Evolutionary conservation across 2,888 invertebrate genomes (phyloP), one percentile per base, ranked within the genome.

Genomic region (Zeuzera pyrina): DNA sequence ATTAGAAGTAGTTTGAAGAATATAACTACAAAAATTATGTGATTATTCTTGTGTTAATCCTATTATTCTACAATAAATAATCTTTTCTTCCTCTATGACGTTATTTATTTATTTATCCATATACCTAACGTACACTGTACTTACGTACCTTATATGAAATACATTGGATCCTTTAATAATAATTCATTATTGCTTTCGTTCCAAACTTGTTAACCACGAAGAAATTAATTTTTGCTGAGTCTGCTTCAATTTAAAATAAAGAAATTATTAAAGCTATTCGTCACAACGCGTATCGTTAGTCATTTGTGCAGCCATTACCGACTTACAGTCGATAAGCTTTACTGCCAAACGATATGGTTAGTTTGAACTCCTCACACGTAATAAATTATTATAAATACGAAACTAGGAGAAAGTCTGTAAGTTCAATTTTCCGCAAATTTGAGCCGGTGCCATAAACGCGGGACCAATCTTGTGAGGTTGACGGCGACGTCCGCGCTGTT

Each of bases 361-460:
- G 81, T 83, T 83, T 73, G 69, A 71, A 41, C 52, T 59, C 65
- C 69, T 69, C 66, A 65, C 73, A 72, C 76, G 59, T 73, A 66
- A 69, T 73, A 72, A 77, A 78, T 78, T 78, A 73, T 74, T 69
- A 71, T 77, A 73, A 69, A 71, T 71, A 68, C 63, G 59, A 63
- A 61, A 62, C 52, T 57, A 53, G 54, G 50, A 55, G 57, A 69
- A 67, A 71, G 60, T 58, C 60, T 55, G 55, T 55, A 45, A 61
- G 65, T 74, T 67, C 68, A 81, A 81, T 83, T 83, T 81, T 77
- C 70, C 81, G 81, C 78, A 79, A 76, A 73, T 79, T 78, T 78
- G 66, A 76, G 68, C 61, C 61, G 56, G 56, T 58, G 60, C 69
- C 54, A 64, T 78, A 73, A 79, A 72, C 49, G 54, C 50, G 35